Evolutionary conservation across 2,797 vertebrate genomes (phyloP).

Genomic region (Poecilia gillii): DNA sequence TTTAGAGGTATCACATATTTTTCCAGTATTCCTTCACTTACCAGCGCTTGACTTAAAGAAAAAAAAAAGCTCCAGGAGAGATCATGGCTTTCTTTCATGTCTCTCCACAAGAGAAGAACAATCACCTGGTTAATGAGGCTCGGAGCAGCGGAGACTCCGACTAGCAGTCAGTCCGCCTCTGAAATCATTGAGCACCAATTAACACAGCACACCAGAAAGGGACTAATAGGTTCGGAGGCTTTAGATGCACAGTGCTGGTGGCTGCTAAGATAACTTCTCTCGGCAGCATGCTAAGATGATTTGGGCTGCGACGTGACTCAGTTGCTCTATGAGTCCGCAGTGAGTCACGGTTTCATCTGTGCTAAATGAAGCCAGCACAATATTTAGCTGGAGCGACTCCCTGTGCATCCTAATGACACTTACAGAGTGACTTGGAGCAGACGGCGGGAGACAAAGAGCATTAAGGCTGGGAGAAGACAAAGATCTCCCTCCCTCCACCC

Average conservation of each 20-base stretch:
- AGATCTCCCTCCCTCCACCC: conserved; percentile 37
- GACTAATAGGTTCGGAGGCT: conserved; percentile 48
- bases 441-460: conserved; percentile 49
- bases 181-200: conserved; percentile 49
- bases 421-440: conserved; percentile 54
- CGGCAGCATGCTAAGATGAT: conserved; percentile 37
- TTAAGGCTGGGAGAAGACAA: conserved; percentile 43
- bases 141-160: neutral
- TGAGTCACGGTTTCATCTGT: conserved; percentile 64
- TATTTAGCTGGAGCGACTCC: conserved; percentile 64
- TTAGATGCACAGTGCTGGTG: conserved; percentile 21
- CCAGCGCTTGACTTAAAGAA: neutral
- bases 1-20: neutral
- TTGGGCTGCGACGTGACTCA: conserved; percentile 49
- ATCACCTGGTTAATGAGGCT: conserved; percentile 51
- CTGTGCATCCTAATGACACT: conserved; percentile 57
- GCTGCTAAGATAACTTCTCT: conserved; percentile 55
- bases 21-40: neutral
- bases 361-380: conserved; percentile 68
- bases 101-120: conserved; percentile 33
- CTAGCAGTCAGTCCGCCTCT: conserved; percentile 20
- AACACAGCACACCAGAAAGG: conserved; percentile 36
- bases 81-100: conserved; percentile 17
- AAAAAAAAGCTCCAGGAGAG: conserved; percentile 7
- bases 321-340: conserved; percentile 46